Base-by-base conservation (phyloP, 1,140 invertebrate genomes). In the Drosophila kohkoa region DNA sequence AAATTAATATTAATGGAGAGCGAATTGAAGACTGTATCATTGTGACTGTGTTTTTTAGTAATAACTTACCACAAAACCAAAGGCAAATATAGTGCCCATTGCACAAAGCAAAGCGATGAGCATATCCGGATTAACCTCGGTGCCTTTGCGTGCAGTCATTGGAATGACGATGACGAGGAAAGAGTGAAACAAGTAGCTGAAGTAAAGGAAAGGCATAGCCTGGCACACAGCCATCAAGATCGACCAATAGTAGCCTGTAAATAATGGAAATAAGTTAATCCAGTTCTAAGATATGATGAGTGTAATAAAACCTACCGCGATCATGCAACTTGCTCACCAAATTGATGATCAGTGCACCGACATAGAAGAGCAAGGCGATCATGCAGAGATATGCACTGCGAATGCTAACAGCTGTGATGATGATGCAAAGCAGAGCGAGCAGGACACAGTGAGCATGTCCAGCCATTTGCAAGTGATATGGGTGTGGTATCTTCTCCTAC, bases 81-180 rank as follows among this genome's bases (percentile, higher is more conserved):
- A 38, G 1, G 82, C 49, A 5, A 92, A 41, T 7, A 92, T 70
- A 0, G 79, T 75, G 1, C 78, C 95, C 81, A 69, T 93, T 65
- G 59, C 93, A 93, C 92, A 92, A 10, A 93, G 32, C 4, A 91
- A 32, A 6, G 93, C 91, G 63, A 94, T 92, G 8, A 95, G 71
- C 0, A 95, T 30, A 85, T 96, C 96, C 2, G 95, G 95, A 82
- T 94, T 94, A 8, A 93, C 91, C 6, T 93, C 82, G 20, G 93
- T 93, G 8, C 96, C 96, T 15, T 94, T 93, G 10, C 96, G 88
- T n/a, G 95, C 96, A 80, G 94, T 95, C 65, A 96, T 94, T 3
- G 96, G 95, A 49, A 96, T 94, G 75, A 95, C 94, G 35, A 95
- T 91, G 52, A 95, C 93, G 77, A 96, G 96, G 59, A 95, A 94